These are phyloP conservation scores for Diplolepis rosae DNA, from an alignment of 2,888 invertebrate species.

Conservation along the genomic window DNA sequence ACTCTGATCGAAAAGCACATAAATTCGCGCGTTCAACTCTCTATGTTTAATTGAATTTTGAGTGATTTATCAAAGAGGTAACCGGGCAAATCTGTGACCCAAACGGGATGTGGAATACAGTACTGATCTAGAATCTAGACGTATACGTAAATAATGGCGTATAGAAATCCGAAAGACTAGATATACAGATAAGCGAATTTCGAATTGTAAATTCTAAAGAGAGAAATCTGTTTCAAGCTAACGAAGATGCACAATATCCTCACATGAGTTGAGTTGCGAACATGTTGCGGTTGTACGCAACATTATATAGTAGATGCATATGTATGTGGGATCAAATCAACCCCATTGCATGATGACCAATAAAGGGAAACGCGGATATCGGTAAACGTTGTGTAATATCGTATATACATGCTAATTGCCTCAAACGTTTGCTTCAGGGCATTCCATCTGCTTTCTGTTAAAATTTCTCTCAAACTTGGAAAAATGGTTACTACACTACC, in stretches of 20 bases:
- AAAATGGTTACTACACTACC: no score
- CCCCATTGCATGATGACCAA: not conserved
- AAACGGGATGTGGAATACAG: not conserved
- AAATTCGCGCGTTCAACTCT: not conserved
- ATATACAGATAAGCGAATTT: not conserved
- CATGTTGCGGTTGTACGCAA: not conserved
- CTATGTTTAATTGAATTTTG: not conserved
- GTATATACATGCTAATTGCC: not conserved
- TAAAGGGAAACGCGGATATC: not conserved
- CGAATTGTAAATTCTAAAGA: not conserved
- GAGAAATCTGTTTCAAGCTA: not conserved
- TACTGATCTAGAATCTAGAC: not conserved
- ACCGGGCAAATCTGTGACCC: not conserved
- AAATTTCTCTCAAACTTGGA: no score
- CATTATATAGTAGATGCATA: not conserved
- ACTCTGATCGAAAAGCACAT: not conserved
- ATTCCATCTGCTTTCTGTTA: not conserved
- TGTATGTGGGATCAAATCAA: slow-evolving; percentile 7
- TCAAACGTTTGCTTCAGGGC: not conserved
- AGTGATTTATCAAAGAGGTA: not conserved
- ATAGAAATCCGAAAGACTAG: not conserved
- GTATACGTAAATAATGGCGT: not conserved
- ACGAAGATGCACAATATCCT: not conserved
- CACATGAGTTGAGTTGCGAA: slow-evolving; percentile 12
- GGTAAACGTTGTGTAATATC: not conserved